These are phyloP conservation scores for Oreochromis spilurus DNA, from an alignment of 2,113 vertebrate species.

Conservation along the genomic window DNA sequence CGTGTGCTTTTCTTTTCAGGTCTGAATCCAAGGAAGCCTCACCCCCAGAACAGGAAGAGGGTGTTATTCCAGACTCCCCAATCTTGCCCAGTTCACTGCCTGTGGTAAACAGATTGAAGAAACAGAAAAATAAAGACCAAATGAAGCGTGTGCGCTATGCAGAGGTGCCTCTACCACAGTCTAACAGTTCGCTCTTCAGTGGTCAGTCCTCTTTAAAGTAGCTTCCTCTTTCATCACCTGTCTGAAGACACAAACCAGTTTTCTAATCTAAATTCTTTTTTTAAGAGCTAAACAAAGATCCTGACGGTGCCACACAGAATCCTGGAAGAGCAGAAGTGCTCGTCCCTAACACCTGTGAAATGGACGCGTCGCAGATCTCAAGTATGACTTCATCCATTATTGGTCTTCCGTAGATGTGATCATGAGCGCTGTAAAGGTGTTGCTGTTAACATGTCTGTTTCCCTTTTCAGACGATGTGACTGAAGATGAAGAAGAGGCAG, in stretches of 20 bases:
- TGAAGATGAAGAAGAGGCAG: conserved; percentile 35
- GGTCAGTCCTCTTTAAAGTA: conserved; percentile 40
- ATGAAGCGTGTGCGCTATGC: conserved; percentile 76
- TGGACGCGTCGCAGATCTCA: conserved; percentile 62
- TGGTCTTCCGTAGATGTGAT: neutral
- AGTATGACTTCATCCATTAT: conserved; percentile 34
- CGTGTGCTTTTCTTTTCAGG: conserved; percentile 5
- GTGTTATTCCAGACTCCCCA: conserved; percentile 88
- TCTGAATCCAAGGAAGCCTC: neutral
- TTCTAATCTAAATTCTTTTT: neutral
- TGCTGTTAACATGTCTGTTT: neutral
- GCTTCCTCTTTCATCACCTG: too few species aligned
- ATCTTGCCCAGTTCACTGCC: conserved; percentile 75
- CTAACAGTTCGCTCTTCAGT: conserved; percentile 5
- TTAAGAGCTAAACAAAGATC: conserved; percentile 9
- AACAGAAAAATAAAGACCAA: conserved; percentile 62
- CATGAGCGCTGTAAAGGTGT: neutral
- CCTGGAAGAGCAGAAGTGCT: conserved; percentile 72
- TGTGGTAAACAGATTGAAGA: conserved; percentile 78
- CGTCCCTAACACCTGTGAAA: conserved; percentile 85
- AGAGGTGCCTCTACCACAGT: conserved; percentile 66
- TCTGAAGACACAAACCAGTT: neutral
- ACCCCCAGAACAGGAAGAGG: conserved; percentile 72
- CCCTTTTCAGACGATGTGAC: conserved; percentile 23
- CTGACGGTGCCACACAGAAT: conserved; percentile 46